A percentile compares a stretch with the other conserved stretches of the same genome.
Evolutionary conservation across 92 coral and sea anemone genomes (phyloP).

Genomic region (Zoanthus solanderi): DNA sequence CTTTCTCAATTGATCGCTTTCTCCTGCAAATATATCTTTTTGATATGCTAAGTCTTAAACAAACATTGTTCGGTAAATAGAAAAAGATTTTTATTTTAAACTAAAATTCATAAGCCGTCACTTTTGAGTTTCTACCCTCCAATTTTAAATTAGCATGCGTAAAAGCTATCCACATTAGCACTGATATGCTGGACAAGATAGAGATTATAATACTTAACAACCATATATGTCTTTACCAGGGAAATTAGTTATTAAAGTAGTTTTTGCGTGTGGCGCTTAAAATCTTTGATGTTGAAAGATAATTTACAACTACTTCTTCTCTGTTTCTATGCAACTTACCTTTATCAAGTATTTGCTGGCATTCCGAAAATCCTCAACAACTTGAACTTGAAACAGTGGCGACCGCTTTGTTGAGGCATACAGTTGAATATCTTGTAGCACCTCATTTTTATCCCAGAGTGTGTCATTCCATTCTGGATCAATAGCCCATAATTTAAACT

Average conservation of each 20-base stretch:
- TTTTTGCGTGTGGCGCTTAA: not conserved
- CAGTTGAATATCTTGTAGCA: conserved; percentile 62
- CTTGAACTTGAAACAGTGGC: conserved; percentile 77
- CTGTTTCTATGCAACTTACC: conserved; percentile 56
- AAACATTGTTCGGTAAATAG: conserved; percentile 14
- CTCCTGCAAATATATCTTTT: not conserved
- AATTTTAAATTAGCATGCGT: too few relatives aligned
- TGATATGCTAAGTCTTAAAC: conserved; percentile 16
- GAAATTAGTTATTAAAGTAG: not conserved
- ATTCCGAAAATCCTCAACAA: conserved; percentile 70
- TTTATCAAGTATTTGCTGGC: conserved; percentile 75
- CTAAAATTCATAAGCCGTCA: not conserved
- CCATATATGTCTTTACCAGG: not conserved
- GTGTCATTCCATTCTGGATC: conserved; percentile 68
- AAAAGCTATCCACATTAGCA: too few relatives aligned
- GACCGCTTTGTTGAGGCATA: conserved; percentile 57
- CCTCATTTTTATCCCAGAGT: conserved; percentile 68
- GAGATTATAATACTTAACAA: not conserved
- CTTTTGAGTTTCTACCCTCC: not conserved
- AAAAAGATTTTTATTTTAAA: not conserved
- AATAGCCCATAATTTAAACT: conserved; percentile 82
- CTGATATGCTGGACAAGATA: not conserved
- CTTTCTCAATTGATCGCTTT: not conserved
- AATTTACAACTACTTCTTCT: not conserved
- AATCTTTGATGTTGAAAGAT: not conserved